Conservation (phyloP, 2,113 vertebrate genomes). For the Caranx ignobilis region DNA sequence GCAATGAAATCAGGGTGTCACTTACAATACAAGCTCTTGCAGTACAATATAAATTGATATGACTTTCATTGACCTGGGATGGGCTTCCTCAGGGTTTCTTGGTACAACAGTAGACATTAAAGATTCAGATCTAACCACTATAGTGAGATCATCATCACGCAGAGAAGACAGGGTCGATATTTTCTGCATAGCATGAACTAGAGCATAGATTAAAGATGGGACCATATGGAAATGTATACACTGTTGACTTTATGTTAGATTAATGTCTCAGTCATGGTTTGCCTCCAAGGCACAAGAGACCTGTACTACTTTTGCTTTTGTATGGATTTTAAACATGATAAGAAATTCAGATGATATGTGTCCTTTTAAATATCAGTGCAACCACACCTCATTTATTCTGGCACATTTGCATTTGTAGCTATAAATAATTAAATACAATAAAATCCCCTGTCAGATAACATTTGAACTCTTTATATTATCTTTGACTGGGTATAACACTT, state of each 20-base stretch:
- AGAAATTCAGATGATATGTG: conserved; percentile 10
- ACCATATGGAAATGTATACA: conserved; percentile 1
- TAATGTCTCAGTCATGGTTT: conserved; percentile 10
- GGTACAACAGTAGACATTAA: conserved; percentile 37
- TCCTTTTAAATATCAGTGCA: not conserved
- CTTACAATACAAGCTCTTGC: conserved; percentile 10
- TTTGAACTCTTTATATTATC: conserved; percentile 17
- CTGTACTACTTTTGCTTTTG: conserved; percentile 3
- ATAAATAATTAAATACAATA: conserved; percentile 38
- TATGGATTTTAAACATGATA: not conserved
- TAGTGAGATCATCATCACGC: conserved; percentile 12
- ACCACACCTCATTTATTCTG: not conserved
- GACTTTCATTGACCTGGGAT: conserved; percentile 25
- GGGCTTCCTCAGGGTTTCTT: conserved; percentile 1
- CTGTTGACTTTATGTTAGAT: conserved; percentile 25
- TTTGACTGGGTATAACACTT: not conserved
- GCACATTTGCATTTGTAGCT: conserved; percentile 1
- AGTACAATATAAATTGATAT: conserved; percentile 30
- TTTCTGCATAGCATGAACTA: conserved; percentile 38
- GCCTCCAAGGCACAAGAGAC: conserved; percentile 15
- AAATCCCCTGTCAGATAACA: conserved; percentile 31
- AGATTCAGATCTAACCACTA: conserved; percentile 36
- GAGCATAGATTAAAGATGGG: conserved; percentile 46
- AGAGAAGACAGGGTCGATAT: conserved; percentile 14
- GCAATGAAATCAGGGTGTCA: conserved; percentile 23